phyloP scores from a whole-genome alignment of 2,888 invertebrate genomes.

The Dascillus cervinus region DNA sequence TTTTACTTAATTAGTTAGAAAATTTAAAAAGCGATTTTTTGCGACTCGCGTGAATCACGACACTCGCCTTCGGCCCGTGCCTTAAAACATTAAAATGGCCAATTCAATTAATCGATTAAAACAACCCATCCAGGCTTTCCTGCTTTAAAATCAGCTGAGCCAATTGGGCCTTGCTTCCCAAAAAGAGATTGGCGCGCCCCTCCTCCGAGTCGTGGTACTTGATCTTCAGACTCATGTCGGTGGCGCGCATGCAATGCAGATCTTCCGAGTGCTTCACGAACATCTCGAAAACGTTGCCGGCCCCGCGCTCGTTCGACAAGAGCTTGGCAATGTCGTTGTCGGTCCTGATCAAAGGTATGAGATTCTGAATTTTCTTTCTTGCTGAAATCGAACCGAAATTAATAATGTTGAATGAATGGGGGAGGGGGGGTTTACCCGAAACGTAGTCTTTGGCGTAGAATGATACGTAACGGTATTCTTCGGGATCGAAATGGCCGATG shows the following conservation, averaged over 20 bases:
- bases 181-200: slow-evolving; percentile 41
- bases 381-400: slow-evolving; percentile 46
- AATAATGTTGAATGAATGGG: too few relatives aligned
- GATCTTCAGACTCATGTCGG: slow-evolving; percentile 69
- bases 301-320: slow-evolving; percentile 39
- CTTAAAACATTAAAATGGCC: too few relatives aligned
- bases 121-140: too few relatives aligned
- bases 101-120: too few relatives aligned
- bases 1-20: too few relatives aligned
- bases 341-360: slow-evolving; percentile 53
- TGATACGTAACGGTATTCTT: slow-evolving; percentile 64
- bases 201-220: slow-evolving; percentile 37
- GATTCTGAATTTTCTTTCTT: slow-evolving; percentile 50
- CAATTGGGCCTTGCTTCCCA: slow-evolving; percentile 49
- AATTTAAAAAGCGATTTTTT: too few relatives aligned
- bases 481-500: slow-evolving; percentile 70
- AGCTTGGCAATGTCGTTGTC: slow-evolving; percentile 58
- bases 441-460: slow-evolving; percentile 82
- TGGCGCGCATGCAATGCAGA: slow-evolving; percentile 67
- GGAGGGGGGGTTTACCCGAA: slow-evolving; percentile 55
- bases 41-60: too few relatives aligned
- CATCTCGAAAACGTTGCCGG: slow-evolving; percentile 57
- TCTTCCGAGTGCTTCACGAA: slow-evolving; percentile 56
- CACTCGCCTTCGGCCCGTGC: too few relatives aligned
- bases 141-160: slow-evolving; percentile 47